Base-by-base conservation (phyloP, 2,797 vertebrate genomes). In the Eulemur mongoz region DNA sequence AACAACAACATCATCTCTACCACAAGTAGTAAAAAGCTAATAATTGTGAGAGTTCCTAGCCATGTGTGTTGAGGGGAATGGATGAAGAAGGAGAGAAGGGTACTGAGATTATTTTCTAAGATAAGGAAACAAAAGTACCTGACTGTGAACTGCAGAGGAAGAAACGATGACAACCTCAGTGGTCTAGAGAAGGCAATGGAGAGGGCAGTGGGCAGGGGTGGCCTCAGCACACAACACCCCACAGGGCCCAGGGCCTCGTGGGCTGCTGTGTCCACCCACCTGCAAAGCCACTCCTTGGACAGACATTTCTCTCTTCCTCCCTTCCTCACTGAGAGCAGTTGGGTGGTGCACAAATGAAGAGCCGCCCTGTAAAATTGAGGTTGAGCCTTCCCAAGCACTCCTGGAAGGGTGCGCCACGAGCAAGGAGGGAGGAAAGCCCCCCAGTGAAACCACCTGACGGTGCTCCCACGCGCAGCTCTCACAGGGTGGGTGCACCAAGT, bases 401-500 rank as follows among this genome's bases (percentile, higher is more conserved):
- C 69, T 35, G 18, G n/a, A 22, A 79, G 12, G n/a, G 18, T 22
- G 7, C 2, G 2, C 45, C n/a, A 27, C 22, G 48, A 48, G 7
- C 27, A 4, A n/a, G 20, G 38, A 45, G 17, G 38, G 52, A 3
- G 35, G 25, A 35, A 0, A 50, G 45, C 3, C 5, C 38, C 9
- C 38, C 38, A 25, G 11, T 25, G n/a, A 90, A 54, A 10, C 25
- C 18, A 5, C 35, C 0, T 25, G 40, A 23, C 17, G n/a, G 15
- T 9, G 35, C 23, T 45, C 17, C 25, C 14, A 30, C 1, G 0
- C n/a, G n/a, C 11, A 65, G 15, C 43, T n/a, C 8, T n/a, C 35
- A 23, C 8, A 22, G 35, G 30, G 18, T 12, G 8, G 14, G 0
- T 0, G 17, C 15, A 38, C 10, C 86, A 17, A 2, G 70, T 3